phyloP scores from a whole-genome alignment of 2,797 vertebrate species.

The Thunnus albacares region DNA sequence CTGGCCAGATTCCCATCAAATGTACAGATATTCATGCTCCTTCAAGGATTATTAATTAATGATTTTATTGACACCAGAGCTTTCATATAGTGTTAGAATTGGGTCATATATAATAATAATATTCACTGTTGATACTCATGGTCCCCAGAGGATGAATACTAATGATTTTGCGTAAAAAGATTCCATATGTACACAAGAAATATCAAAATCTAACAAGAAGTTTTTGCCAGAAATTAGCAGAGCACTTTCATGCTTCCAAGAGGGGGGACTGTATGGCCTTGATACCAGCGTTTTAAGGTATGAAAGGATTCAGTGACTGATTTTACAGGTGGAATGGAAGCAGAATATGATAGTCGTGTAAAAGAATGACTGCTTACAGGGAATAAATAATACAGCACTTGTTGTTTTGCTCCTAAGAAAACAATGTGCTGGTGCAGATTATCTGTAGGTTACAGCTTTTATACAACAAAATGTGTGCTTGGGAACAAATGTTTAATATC shows the following conservation, averaged over 20 bases:
- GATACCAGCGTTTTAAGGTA: neutral
- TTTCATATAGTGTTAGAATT: neutral
- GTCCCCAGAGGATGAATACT: too few species aligned
- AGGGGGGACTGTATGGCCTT: too few species aligned
- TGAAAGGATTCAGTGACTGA: conserved; percentile 6
- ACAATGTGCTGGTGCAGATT: conserved; percentile 4
- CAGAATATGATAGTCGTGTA: neutral
- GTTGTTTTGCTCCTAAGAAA: conserved; percentile 10
- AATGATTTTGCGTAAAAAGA: too few species aligned
- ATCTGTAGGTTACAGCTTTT: conserved; percentile 6
- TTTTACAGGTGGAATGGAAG: conserved; percentile 13
- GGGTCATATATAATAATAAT: neutral
- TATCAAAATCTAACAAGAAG: too few species aligned
- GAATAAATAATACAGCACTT: neutral
- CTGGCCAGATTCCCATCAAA: neutral
- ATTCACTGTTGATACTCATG: too few species aligned
- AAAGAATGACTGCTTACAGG: neutral
- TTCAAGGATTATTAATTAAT: neutral
- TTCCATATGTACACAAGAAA: too few species aligned
- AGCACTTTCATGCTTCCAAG: neutral
- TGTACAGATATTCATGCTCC: neutral
- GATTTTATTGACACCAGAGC: neutral
- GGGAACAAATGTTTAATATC: conserved; percentile 23
- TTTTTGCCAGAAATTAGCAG: neutral
- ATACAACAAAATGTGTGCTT: conserved; percentile 20